These are phyloP conservation scores for Porites evermanni DNA, from an alignment of 92 coral and sea anemone genomes.

Conservation along the genomic window DNA sequence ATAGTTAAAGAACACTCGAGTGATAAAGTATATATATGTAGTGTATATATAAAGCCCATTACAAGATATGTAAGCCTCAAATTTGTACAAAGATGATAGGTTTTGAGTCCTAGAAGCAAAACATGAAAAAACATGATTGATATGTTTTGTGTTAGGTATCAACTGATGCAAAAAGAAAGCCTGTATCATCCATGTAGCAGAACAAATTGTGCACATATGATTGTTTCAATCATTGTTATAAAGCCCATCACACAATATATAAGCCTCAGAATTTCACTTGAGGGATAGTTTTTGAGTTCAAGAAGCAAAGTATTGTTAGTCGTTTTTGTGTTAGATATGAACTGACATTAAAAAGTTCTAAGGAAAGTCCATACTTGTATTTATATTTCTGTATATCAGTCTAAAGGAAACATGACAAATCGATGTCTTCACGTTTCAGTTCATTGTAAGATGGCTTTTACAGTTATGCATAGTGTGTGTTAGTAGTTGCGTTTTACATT, in stretches of 20 bases:
- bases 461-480: conserved; percentile 40
- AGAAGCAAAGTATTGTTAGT: conserved; percentile 35
- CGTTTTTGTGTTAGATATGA: conserved; percentile 18
- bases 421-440: conserved; percentile 39
- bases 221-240: conserved; percentile 31
- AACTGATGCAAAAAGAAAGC: conserved; percentile 25
- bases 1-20: conserved; percentile 32
- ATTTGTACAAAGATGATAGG: conserved; percentile 30
- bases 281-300: conserved; percentile 29
- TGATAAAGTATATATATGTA: conserved; percentile 24
- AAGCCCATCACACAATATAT: conserved; percentile 32
- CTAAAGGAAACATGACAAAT: conserved; percentile 20
- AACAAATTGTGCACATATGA: conserved; percentile 21
- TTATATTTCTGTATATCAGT: conserved; percentile 20
- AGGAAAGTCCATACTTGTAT: conserved; percentile 14
- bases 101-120: conserved; percentile 23
- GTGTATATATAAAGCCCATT: conserved; percentile 18
- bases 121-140: conserved; percentile 27
- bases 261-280: conserved; percentile 26
- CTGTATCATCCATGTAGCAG: conserved; percentile 19
- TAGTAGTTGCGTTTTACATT: conserved; percentile 31
- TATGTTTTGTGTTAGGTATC: conserved; percentile 28
- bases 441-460: conserved; percentile 49
- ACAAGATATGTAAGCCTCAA: conserved; percentile 23
- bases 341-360: conserved; percentile 8